A percentile compares a stretch with the other conserved stretches of the same genome.
These are phyloP conservation scores for Porphyrio hochstetteri DNA, from an alignment of 2,113 vertebrate species.

Conservation along the genomic window DNA sequence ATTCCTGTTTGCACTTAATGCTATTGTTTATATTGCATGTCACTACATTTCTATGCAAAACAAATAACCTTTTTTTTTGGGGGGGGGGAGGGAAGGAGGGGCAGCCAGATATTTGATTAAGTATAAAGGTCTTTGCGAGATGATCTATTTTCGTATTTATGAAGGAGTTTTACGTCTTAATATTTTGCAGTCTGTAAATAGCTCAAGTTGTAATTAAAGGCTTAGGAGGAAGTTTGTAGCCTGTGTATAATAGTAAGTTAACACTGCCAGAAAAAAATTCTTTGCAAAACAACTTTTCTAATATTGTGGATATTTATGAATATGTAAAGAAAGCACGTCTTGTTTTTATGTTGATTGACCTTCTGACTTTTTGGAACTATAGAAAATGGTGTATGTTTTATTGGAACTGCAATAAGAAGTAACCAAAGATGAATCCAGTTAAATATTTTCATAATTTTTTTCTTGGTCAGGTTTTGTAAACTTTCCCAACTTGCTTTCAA, in stretches of 20 bases:
- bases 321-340: conserved; percentile 69
- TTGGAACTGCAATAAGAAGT: conserved; percentile 77
- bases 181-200: conserved; percentile 81
- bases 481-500: conserved; percentile 77
- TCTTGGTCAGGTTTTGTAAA: conserved; percentile 78
- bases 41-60: conserved; percentile 96
- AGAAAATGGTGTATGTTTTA: conserved; percentile 72
- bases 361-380: conserved; percentile 60
- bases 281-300: conserved; percentile 73
- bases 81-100: conserved; percentile 29
- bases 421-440: conserved; percentile 86
- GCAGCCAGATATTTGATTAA: conserved; percentile 79
- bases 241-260: conserved; percentile 72
- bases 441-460: conserved; percentile 79
- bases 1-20: conserved; percentile 84
- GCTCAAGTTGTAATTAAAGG: conserved; percentile 83
- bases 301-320: conserved; percentile 75
- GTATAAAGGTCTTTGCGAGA: conserved; percentile 79
- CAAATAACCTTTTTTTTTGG: conserved; percentile 57
- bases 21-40: conserved; percentile 78
- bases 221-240: conserved; percentile 66
- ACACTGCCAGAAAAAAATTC: conserved; percentile 68
- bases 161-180: conserved; percentile 88
- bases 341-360: conserved; percentile 72
- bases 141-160: conserved; percentile 96